Base-by-base conservation (phyloP, 2,797 vertebrate species). In the Sylvia borin region DNA sequence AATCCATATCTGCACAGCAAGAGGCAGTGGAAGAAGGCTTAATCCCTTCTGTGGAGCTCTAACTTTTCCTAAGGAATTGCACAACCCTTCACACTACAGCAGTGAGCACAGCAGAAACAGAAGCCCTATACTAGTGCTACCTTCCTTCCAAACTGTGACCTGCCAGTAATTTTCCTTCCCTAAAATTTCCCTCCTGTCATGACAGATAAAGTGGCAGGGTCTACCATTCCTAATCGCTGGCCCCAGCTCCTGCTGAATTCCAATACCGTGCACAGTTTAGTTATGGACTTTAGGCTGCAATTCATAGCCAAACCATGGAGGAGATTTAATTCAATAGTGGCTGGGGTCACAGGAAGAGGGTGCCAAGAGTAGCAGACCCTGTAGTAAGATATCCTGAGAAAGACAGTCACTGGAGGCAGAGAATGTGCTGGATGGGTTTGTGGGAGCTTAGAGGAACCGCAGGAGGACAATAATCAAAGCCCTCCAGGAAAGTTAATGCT, bases 231-330 rank as follows among this genome's bases (percentile, higher is more conserved):
- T 96, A 96, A 95, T 96, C 1, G 93, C 93, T 96, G 96, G 95
- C 93, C 90, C 45, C 65, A 36, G 85, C 79, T 91, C 87, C 85
- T 90, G 73, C 92, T 93, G 91, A 91, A 96, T 97, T 96, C 88
- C 92, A 93, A 31, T 82, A 93, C 70, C 88, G 79, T 79, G 88
- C 91, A 95, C 90, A 96, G 92, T 96, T 97, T 96, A 96, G 94
- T 96, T 97, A 97, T 97, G 95, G 92, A 95, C 91, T 96, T 96
- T 79, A 93, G 93, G 88, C 94, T 96, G 48, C 79, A 76, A 95
- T 95, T 92, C 54, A 60, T 85, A 72, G n/a, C 77, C 70, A 83
- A 78, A 55, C 76, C 91, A 95, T 80, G 93, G 77, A 79, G 92
- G 61, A 97, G 88, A 80, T 94, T 91, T 93, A 75, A 70, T 85